Percentiles rank a stretch among this genome's conserved stretches.
Evolutionary conservation across 2,113 vertebrate genomes (phyloP).

Genomic region (Pluvianellus socialis): DNA sequence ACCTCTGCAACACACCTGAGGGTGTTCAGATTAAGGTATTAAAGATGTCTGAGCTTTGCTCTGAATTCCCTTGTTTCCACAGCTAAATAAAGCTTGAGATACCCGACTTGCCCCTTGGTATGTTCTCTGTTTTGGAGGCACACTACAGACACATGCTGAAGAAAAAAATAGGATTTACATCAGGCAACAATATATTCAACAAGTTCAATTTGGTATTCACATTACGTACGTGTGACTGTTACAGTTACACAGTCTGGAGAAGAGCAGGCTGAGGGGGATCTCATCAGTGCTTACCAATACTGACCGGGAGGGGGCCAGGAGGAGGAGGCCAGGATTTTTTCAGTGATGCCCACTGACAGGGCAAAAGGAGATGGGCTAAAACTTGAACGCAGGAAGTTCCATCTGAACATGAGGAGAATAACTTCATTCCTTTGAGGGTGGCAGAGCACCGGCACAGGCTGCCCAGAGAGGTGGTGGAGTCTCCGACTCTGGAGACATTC

Average conservation of each 20-base stretch:
- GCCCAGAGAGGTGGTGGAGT: too few species aligned
- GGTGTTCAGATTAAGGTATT: background rate
- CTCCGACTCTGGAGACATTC: too few species aligned
- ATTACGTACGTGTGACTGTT: background rate
- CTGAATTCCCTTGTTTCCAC: background rate
- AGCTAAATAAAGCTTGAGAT: background rate
- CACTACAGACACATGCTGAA: background rate
- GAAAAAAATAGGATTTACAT: background rate
- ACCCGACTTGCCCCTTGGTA: background rate
- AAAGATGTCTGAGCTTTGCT: background rate
- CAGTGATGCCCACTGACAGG: too few species aligned
- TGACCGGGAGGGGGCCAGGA: too few species aligned
- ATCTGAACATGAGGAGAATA: too few species aligned
- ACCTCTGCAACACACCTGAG: background rate
- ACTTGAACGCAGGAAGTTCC: too few species aligned
- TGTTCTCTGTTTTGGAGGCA: background rate
- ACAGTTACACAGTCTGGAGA: background rate
- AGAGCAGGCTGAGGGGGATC: too few species aligned
- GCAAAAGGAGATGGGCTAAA: too few species aligned
- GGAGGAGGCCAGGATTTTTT: too few species aligned
- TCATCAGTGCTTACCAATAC: too few species aligned
- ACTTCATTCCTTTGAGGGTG: too few species aligned
- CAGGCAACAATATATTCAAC: background rate
- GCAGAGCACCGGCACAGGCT: too few species aligned
- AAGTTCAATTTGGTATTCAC: background rate